Evolutionary conservation across 2,888 invertebrate genomes (phyloP).

Genomic region (Perizoma affinitatum): DNA sequence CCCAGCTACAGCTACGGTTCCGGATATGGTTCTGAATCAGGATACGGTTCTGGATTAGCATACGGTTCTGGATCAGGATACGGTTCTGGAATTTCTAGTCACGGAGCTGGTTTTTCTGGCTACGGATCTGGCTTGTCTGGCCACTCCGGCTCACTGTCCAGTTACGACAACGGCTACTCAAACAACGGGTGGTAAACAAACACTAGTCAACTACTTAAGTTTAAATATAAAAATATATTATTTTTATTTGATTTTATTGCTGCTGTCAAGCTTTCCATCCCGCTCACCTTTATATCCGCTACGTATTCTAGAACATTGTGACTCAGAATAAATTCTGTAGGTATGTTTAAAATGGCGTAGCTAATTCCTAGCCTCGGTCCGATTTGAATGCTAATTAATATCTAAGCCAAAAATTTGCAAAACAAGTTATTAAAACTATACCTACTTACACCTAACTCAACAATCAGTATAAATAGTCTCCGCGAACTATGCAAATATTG

Average conservation of each 20-base stretch:
- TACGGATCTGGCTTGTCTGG: conserved; percentile 17
- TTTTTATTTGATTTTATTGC: conserved; percentile 4
- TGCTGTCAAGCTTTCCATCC: no score
- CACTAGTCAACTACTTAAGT: conserved; percentile 16
- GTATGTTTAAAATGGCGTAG: no score
- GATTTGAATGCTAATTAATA: no score
- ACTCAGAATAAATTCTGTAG: no score
- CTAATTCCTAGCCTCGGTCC: no score
- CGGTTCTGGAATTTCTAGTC: conserved; percentile 7
- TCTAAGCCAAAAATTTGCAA: background rate
- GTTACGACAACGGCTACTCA: conserved; percentile 1
- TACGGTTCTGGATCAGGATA: conserved; percentile 6
- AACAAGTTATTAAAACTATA: background rate
- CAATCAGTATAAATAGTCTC: no score
- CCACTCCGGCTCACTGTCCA: background rate
- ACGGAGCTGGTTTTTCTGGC: conserved; percentile 23
- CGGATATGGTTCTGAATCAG: conserved; percentile 15
- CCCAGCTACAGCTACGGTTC: conserved; percentile 29
- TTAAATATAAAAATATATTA: conserved; percentile 13
- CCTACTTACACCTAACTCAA: no score
- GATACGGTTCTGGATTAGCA: conserved; percentile 25
- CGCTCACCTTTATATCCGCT: no score
- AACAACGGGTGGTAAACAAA: conserved; percentile 19
- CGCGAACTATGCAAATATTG: no score
- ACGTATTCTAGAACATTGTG: no score